Conservation (phyloP, 2,888 invertebrate species). For the Caenorhabditis plicata region DNA sequence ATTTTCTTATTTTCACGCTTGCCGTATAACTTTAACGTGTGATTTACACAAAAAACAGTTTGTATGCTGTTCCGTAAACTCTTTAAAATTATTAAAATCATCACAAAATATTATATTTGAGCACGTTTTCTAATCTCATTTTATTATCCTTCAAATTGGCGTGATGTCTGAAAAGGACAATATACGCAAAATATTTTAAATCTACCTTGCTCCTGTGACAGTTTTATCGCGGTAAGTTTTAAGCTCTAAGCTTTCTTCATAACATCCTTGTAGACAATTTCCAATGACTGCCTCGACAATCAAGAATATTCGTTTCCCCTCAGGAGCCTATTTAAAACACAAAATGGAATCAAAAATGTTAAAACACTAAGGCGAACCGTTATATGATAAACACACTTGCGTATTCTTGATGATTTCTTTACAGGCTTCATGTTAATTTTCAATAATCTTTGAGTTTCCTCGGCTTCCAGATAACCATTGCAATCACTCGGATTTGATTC, state of each 20-base stretch:
- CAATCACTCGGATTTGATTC: conserved; percentile 25
- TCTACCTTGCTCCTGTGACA: conserved; percentile 21
- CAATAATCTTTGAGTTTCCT: conserved; percentile 24
- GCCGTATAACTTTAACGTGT: too few relatives aligned
- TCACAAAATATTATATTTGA: too few relatives aligned
- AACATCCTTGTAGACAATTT: conserved; percentile 34
- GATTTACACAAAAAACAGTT: too few relatives aligned
- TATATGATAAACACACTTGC: conserved; percentile 37
- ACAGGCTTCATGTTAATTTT: conserved; percentile 26
- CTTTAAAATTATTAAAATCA: too few relatives aligned
- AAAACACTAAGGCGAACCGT: conserved; percentile 5
- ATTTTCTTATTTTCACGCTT: too few relatives aligned
- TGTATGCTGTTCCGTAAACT: too few relatives aligned
- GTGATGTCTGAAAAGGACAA: not conserved
- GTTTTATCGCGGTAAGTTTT: conserved; percentile 28
- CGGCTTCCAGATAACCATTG: conserved; percentile 22
- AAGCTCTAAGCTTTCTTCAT: conserved; percentile 30
- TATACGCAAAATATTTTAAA: not conserved
- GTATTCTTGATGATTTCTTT: conserved; percentile 4
- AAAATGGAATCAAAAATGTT: not conserved
- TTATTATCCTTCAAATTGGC: too few relatives aligned
- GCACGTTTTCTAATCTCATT: too few relatives aligned
- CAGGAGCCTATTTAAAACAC: conserved; percentile 11
- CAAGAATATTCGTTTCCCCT: conserved; percentile 22
- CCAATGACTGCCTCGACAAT: conserved; percentile 34